phyloP scores from a whole-genome alignment of 2,888 invertebrate genomes.

The Nomada ruficornis region DNA sequence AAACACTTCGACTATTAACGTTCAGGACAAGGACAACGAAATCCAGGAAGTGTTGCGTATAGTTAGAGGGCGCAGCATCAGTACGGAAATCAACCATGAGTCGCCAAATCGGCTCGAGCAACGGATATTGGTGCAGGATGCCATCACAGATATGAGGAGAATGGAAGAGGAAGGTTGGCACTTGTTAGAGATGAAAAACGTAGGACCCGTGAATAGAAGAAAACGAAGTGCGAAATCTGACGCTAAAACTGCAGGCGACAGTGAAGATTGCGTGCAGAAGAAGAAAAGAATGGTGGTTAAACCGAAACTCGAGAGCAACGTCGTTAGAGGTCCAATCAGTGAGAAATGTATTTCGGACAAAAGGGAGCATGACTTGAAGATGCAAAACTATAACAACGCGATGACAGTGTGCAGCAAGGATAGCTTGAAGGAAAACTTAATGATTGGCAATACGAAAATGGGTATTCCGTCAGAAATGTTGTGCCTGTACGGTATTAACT shows the following conservation, averaged over 20 bases:
- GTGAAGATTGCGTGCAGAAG: neutral
- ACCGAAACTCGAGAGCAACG: neutral
- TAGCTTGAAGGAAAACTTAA: conserved; percentile 43
- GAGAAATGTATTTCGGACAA: neutral
- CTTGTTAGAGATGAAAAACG: neutral
- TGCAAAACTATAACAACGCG: neutral
- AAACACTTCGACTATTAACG: too few relatives aligned
- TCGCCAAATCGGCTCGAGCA: conserved; percentile 67
- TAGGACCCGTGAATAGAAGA: neutral
- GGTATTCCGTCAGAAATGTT: conserved; percentile 16
- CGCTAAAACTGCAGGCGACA: neutral
- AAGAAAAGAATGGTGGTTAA: neutral
- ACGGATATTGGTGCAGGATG: conserved; percentile 57
- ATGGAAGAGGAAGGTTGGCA: conserved; percentile 31
- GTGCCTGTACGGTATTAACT: conserved; percentile 26
- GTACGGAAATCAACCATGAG: conserved; percentile 59
- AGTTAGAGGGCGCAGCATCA: conserved; percentile 13
- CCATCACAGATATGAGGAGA: conserved; percentile 33
- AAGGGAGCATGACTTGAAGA: neutral
- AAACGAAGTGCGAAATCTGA: neutral
- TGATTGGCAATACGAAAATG: conserved; percentile 10
- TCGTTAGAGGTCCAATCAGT: neutral
- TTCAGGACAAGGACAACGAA: conserved; percentile 31
- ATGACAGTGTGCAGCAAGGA: neutral
- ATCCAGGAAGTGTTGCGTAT: conserved; percentile 61